Evolutionary conservation across 2,888 invertebrate species (phyloP).

Genomic region (Chrysodeixis includens): DNA sequence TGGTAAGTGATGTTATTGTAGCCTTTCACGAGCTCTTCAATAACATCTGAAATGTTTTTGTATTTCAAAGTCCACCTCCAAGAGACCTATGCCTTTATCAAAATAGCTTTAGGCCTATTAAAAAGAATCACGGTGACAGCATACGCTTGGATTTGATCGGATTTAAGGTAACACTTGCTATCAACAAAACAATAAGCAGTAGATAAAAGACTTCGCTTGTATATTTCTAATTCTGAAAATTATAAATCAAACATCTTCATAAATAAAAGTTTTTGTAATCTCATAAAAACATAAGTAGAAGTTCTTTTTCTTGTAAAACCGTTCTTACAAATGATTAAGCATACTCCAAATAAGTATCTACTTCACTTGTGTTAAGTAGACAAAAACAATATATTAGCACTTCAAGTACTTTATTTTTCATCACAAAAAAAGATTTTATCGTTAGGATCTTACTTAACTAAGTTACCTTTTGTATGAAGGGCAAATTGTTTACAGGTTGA

Average conservation of each 20-base stretch:
- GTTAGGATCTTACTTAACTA: background rate
- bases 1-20: background rate
- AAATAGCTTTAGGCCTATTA: too few species aligned
- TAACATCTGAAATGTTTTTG: background rate
- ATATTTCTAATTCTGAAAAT: too few species aligned
- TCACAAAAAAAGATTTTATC: background rate
- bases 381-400: background rate
- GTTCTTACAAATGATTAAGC: background rate
- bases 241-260: background rate
- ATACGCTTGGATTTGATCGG: too few species aligned
- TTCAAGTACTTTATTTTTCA: background rate
- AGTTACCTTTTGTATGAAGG: background rate
- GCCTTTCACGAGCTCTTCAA: background rate
- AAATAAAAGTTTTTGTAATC: background rate
- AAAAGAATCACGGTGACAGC: too few species aligned
- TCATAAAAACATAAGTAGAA: background rate
- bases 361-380: background rate
- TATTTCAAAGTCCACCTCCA: too few species aligned
- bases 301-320: background rate
- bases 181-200: too few species aligned
- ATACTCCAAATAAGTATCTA: background rate
- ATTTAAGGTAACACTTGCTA: too few species aligned
- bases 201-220: too few species aligned
- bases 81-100: too few species aligned
- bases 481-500: background rate